These are phyloP conservation scores for Tragulus kanchil DNA, from an alignment of 2,113 vertebrate species.

Conservation along the genomic window DNA sequence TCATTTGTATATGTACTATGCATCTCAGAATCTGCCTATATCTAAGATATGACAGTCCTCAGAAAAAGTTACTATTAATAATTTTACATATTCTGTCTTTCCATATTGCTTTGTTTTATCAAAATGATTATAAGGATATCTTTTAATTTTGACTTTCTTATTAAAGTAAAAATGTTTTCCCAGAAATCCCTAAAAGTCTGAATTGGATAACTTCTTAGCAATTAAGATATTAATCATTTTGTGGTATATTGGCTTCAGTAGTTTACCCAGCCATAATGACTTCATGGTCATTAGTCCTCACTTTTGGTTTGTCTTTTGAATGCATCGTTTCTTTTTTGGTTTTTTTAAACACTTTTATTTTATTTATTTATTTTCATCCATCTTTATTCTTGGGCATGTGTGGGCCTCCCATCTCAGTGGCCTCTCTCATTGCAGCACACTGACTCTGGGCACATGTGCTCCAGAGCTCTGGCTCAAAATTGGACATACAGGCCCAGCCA, in stretches of 20 bases:
- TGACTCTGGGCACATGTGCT: too few species aligned
- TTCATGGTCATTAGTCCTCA: not conserved
- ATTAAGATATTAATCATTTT: slow-evolving; percentile 36
- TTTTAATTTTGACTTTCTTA: slow-evolving; percentile 9
- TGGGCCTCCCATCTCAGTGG: too few species aligned
- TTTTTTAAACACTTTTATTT: too few species aligned
- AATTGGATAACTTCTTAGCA: slow-evolving; percentile 19
- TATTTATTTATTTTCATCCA: too few species aligned
- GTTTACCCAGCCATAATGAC: not conserved
- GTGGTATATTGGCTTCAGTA: not conserved
- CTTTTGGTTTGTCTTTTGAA: slow-evolving; percentile 39
- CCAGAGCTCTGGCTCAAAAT: too few species aligned
- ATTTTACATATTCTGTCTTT: slow-evolving; percentile 35
- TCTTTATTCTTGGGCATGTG: too few species aligned
- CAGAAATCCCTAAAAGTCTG: not conserved
- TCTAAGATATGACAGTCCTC: not conserved
- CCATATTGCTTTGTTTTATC: slow-evolving; percentile 5
- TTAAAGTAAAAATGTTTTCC: slow-evolving; percentile 22
- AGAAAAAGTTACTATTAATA: slow-evolving; percentile 26
- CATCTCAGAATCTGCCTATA: not conserved
- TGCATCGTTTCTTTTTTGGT: not conserved
- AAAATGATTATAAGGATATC: slow-evolving; percentile 37
- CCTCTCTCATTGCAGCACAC: too few species aligned
- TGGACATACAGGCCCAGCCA: too few species aligned
- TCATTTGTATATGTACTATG: not conserved